phyloP scores from a whole-genome alignment of 2,113 vertebrate species.

The Erinaceus europaeus region DNA sequence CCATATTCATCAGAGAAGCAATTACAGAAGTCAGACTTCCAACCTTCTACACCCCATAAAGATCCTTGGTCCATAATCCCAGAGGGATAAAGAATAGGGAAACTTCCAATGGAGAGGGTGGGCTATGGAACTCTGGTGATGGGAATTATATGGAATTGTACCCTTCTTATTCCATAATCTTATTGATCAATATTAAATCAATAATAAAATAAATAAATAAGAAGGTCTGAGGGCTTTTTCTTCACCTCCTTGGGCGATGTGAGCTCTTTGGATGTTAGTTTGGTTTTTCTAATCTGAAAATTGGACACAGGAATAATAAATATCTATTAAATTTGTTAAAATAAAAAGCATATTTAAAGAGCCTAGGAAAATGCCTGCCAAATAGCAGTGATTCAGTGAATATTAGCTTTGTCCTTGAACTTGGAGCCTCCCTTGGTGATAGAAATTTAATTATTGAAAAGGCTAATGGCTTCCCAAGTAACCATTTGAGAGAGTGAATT shows the following conservation, averaged over 20 bases:
- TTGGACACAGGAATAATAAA: constrained; percentile 48
- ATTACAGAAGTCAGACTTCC: no score
- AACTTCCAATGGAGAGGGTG: not conserved
- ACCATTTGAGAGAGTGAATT: constrained; percentile 54
- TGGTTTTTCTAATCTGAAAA: constrained; percentile 51
- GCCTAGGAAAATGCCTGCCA: constrained; percentile 39
- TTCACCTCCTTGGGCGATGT: not conserved
- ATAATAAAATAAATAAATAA: no score
- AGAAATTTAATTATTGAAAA: constrained; percentile 68
- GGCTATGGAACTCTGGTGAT: not conserved
- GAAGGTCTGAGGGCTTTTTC: not conserved
- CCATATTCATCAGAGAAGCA: no score
- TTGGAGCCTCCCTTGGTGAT: constrained; percentile 33
- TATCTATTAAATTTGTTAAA: constrained; percentile 51
- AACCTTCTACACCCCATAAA: no score
- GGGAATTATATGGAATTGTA: not conserved
- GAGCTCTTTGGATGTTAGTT: constrained; percentile 25
- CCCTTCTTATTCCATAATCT: no score
- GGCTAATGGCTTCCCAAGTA: constrained; percentile 63
- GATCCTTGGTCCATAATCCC: not conserved
- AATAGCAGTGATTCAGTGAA: constrained; percentile 43
- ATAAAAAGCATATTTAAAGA: constrained; percentile 55
- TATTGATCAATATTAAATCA: no score
- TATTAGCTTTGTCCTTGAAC: constrained; percentile 63
- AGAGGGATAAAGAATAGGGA: no score